These are phyloP conservation scores for Trimorus sp. DNA, from an alignment of 2,888 invertebrate genomes.

Conservation along the genomic window DNA sequence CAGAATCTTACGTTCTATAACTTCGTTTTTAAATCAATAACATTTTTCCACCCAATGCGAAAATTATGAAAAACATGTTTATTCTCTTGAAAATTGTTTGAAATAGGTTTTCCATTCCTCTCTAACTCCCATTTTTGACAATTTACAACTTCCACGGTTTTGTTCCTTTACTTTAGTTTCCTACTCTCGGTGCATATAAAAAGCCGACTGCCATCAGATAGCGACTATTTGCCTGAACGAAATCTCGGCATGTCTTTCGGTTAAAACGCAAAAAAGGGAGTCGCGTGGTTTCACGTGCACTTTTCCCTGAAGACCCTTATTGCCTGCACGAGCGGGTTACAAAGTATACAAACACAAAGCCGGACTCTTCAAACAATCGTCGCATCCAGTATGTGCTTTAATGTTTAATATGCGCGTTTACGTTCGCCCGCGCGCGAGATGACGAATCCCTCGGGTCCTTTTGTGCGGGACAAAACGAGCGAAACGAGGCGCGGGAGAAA, in stretches of 20 bases:
- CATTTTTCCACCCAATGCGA: no score
- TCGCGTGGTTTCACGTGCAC: slow-evolving; percentile 43
- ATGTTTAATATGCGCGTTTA: slow-evolving; percentile 71
- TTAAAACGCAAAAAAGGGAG: slow-evolving; percentile 7
- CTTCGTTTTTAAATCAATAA: no score
- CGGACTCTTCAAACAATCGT: slow-evolving; percentile 75
- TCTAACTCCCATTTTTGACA: no score
- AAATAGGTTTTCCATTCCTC: no score
- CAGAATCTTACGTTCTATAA: no score
- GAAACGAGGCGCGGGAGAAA: slow-evolving; percentile 40
- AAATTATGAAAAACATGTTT: no score
- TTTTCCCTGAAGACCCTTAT: slow-evolving; percentile 50
- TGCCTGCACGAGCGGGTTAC: slow-evolving; percentile 73
- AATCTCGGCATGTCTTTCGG: neutral
- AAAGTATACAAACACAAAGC: slow-evolving; percentile 77
- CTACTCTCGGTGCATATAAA: no score
- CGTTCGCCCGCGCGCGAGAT: slow-evolving; percentile 65
- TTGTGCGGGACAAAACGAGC: slow-evolving; percentile 55
- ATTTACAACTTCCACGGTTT: no score
- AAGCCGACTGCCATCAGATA: neutral
- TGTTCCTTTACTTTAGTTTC: no score
- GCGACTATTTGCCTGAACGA: slow-evolving; percentile 5
- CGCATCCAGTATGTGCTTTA: slow-evolving; percentile 70
- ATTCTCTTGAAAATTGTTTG: no score
- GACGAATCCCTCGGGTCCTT: slow-evolving; percentile 59